Base-by-base conservation (phyloP, 2,113 vertebrate genomes). In the Morone chrysops region DNA sequence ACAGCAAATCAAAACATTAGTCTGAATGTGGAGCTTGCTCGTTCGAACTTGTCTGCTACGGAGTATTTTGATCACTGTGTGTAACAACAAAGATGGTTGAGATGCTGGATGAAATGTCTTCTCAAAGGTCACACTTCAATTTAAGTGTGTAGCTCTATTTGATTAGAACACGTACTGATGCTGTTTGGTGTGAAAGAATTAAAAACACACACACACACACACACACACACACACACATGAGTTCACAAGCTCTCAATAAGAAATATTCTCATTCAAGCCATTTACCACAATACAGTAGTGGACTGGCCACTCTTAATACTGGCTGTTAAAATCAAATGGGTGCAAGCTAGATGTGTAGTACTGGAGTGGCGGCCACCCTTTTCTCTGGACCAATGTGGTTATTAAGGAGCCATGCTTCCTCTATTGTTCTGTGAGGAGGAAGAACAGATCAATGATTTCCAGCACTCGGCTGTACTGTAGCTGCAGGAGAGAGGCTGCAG, bases 361-460 rank as follows among this genome's bases (percentile, higher is more conserved):
- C 1, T 61, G 14, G 20, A 60, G 31, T 2, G 9, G 45, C 47
- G 17, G 31, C 22, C 78, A 48, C 41, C 36, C n/a, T 77, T 70
- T 62, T n/a, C 70, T 78, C n/a, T 72, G 17, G 62, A 78, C 59
- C 75, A 82, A 81, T 78, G 79, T 86, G 75, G 73, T 78, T 90
- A 83, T 92, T 88, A 67, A 82, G 80, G 74, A 86, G 69, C 84
- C 14, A 11, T 62, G 70, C 66, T 91, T 82, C 88, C 82, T 91
- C 82, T 80, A 89, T 94, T 93, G 89, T 93, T 93, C 87, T 84
- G 70, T 72, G 81, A 88, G 75, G 83, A 92, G 86, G 84, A 93
- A 90, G 88, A 92, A 72, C 50, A 90, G 93, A 95, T 95, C 95
- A 92, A 94, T 95, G 94, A 87, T 88, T 90, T 80, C 86, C 88